Base-by-base conservation (phyloP, 2,797 vertebrate species). In the Spinus olivaceus region DNA sequence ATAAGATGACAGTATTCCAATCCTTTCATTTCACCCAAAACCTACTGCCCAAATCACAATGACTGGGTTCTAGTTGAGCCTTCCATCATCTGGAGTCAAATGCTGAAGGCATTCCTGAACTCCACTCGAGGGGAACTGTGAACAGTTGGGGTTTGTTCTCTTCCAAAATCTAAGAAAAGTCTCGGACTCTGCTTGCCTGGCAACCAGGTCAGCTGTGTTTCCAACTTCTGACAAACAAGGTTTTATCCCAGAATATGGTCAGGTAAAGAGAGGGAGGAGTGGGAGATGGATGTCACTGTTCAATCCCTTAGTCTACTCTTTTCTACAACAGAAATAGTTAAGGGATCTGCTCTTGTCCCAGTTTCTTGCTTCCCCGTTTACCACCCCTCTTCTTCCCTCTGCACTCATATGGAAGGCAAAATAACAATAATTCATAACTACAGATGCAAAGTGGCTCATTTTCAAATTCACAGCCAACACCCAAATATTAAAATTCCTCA, bases 141-240 rank as follows among this genome's bases (percentile, higher is more conserved):
- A 95, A 81, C 70, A 88, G 56, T 73, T 72, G n/a, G 44, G 54
- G 41, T 76, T 92, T 90, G 63, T 64, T 92, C 86, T 66, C 66
- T 86, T 59, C 66, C 50, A 76, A 91, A 92, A 83, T 72, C 27
- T 20, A 74, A 72, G 61, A 61, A 42, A 88, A 88, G 27, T 80
- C 49, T 83, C 72, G 50, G 42, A 35, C 14, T 70, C 54, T 39
- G 21, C 64, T 66, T 42, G 76, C 63, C 57, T 56, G 53, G 39
- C 22, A 86, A 76, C 33, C 66, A 76, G n/a, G 69, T 86, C 49
- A 95, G 50, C 18, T 78, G n/a, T 24, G 41, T n/a, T 80, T 78
- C 17, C 81, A 59, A 70, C 42, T 83, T 86, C 57, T 57, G 67
- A 54, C 25, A 67, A 77, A 71, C 13, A n/a, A 46, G 30, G 32